Conservation (phyloP, 2,113 vertebrate genomes). For the Dicerorhinus sumatrensis region DNA sequence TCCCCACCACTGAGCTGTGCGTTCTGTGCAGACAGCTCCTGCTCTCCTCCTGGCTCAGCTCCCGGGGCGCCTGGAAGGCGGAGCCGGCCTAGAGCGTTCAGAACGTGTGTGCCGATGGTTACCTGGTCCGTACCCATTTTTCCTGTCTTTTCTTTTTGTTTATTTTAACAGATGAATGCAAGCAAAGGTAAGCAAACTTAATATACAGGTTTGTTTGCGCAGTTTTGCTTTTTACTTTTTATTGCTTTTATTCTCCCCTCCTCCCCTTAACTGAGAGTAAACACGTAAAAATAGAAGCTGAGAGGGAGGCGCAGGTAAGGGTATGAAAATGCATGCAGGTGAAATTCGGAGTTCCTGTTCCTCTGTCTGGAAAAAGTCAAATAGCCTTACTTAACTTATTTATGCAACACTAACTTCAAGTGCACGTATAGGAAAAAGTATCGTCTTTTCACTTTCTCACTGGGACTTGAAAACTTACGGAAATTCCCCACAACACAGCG, state of each 20-base stretch:
- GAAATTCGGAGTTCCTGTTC: neutral
- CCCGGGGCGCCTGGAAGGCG: neutral
- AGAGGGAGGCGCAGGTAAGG: neutral
- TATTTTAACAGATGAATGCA: neutral
- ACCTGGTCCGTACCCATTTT: neutral
- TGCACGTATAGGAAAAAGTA: constrained; percentile 21
- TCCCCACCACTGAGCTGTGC: neutral
- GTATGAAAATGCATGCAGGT: neutral
- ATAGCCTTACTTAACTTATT: constrained; percentile 42
- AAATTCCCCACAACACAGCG: constrained; percentile 37
- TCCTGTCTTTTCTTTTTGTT: neutral
- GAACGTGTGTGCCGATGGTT: neutral
- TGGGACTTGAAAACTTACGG: constrained; percentile 9
- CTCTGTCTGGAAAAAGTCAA: neutral
- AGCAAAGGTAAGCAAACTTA: neutral
- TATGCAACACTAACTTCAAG: constrained; percentile 43
- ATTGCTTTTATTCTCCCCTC: neutral
- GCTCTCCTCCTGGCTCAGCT: neutral
- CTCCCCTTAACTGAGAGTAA: neutral
- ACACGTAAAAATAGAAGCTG: neutral
- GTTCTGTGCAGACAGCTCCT: neutral
- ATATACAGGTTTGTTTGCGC: neutral
- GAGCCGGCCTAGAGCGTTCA: neutral
- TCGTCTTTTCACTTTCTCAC: neutral
- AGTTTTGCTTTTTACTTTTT: neutral